Percentiles rank a stretch among this genome's conserved stretches.
These are phyloP conservation scores for Furcula furcula DNA, from an alignment of 2,888 invertebrate species.

Conservation along the genomic window DNA sequence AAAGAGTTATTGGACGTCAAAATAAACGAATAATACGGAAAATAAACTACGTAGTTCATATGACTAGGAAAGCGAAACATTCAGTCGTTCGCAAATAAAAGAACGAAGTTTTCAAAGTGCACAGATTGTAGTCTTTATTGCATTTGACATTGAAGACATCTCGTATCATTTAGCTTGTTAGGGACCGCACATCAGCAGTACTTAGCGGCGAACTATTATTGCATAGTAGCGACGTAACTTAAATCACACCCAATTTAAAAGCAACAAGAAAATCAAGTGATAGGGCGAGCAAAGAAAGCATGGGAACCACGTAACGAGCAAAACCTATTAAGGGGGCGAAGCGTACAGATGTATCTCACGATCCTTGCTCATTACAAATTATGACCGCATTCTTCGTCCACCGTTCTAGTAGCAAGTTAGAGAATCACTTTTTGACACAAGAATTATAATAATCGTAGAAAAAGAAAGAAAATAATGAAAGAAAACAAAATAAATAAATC, in stretches of 20 bases:
- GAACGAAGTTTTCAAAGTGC: constrained; percentile 14
- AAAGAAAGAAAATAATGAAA: constrained; percentile 59
- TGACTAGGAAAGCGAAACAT: neutral
- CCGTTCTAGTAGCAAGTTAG: constrained; percentile 57
- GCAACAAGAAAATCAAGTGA: constrained; percentile 40
- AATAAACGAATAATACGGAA: too few relatives aligned
- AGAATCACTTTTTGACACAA: constrained; percentile 45
- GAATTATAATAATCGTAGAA: constrained; percentile 53
- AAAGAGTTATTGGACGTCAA: too few relatives aligned
- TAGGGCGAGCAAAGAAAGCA: constrained; percentile 50
- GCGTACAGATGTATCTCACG: constrained; percentile 75
- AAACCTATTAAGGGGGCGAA: constrained; percentile 69
- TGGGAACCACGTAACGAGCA: constrained; percentile 74
- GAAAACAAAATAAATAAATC: too few relatives aligned
- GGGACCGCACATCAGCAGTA: constrained; percentile 36
- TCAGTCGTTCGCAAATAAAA: constrained; percentile 5
- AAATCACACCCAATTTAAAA: constrained; percentile 58
- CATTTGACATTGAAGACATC: constrained; percentile 30
- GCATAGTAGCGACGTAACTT: constrained; percentile 49
- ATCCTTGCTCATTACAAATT: constrained; percentile 79
- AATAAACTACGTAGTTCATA: too few relatives aligned
- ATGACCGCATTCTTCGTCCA: constrained; percentile 75
- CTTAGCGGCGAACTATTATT: constrained; percentile 37
- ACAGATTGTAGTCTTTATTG: constrained; percentile 28
- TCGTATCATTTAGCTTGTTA: constrained; percentile 38